Percentiles rank a stretch among this genome's conserved stretches.
Evolutionary conservation across 2,797 vertebrate genomes (phyloP).

Genomic region (Lepus oiostolus): DNA sequence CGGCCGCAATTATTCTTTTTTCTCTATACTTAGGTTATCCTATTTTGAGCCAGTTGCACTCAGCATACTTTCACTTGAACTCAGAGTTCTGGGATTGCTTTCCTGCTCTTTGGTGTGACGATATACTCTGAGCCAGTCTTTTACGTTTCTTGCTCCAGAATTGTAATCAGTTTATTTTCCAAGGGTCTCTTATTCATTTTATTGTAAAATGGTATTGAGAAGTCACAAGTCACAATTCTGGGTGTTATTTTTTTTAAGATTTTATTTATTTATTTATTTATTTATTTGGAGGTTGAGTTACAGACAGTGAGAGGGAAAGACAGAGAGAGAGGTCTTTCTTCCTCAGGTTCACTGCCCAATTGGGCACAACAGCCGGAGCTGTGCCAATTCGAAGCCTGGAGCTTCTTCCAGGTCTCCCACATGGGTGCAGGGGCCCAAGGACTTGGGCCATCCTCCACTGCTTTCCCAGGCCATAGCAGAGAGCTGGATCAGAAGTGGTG

Average conservation of each 20-base stretch:
- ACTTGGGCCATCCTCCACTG: too few relatives aligned
- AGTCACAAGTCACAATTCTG: slow-evolving; percentile 34
- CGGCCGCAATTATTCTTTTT: background rate
- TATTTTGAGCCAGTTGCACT: background rate
- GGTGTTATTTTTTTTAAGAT: background rate
- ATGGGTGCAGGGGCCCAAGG: too few relatives aligned
- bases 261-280: too few relatives aligned
- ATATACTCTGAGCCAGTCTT: background rate
- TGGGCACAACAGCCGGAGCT: too few relatives aligned
- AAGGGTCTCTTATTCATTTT: background rate
- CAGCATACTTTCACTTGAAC: background rate
- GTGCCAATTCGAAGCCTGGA: too few relatives aligned
- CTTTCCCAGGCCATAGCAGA: too few relatives aligned
- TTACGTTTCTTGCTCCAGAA: background rate
- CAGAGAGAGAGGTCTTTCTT: too few relatives aligned
- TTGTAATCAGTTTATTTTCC: slow-evolving; percentile 7
- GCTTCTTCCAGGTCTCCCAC: too few relatives aligned
- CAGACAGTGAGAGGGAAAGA: too few relatives aligned
- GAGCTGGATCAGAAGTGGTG: too few relatives aligned
- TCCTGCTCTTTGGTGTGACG: background rate
- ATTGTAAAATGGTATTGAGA: background rate
- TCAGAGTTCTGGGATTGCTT: background rate
- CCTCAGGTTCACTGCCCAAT: too few relatives aligned
- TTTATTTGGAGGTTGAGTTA: too few relatives aligned
- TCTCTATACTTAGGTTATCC: background rate